Percentiles rank a stretch among this genome's conserved stretches.
phyloP scores from a whole-genome alignment of 2,888 invertebrate genomes.

The Ichneumon xanthorius region DNA sequence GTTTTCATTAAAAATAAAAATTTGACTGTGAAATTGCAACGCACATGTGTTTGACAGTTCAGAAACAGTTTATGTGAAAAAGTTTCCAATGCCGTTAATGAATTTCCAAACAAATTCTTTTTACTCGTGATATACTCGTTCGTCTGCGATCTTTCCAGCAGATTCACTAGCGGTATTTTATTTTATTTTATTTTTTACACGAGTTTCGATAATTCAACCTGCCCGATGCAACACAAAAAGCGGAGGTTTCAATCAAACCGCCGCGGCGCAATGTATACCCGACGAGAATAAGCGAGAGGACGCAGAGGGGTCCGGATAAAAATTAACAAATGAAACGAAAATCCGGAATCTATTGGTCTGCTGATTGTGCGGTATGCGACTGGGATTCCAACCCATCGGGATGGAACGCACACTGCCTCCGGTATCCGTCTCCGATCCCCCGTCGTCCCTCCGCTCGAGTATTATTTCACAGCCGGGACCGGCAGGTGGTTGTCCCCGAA shows the following conservation, averaged over 20 bases:
- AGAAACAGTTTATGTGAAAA: too few species aligned
- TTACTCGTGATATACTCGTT: background rate
- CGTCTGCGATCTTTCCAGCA: background rate
- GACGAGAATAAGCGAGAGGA: slow-evolving; percentile 36
- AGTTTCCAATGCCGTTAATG: too few species aligned
- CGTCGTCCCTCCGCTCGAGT: slow-evolving; percentile 11
- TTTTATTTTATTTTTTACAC: background rate
- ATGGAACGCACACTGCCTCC: slow-evolving; percentile 8
- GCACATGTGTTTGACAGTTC: too few species aligned
- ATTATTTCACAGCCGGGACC: slow-evolving; percentile 74
- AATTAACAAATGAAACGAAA: slow-evolving; percentile 51
- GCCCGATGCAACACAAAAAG: background rate
- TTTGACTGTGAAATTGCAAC: too few species aligned
- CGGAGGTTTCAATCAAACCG: background rate
- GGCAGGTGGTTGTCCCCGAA: slow-evolving; percentile 75
- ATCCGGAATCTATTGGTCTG: slow-evolving; percentile 31
- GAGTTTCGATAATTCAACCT: background rate
- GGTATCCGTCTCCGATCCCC: background rate
- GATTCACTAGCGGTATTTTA: background rate
- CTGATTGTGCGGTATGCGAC: slow-evolving; percentile 50
- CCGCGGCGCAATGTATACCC: background rate
- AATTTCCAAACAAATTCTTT: too few species aligned
- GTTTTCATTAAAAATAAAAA: too few species aligned
- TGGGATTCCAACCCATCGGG: background rate
- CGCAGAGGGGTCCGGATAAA: background rate